Evolutionary conservation across 2,888 invertebrate genomes (phyloP).

Genomic region (Scaptomyza parva): DNA sequence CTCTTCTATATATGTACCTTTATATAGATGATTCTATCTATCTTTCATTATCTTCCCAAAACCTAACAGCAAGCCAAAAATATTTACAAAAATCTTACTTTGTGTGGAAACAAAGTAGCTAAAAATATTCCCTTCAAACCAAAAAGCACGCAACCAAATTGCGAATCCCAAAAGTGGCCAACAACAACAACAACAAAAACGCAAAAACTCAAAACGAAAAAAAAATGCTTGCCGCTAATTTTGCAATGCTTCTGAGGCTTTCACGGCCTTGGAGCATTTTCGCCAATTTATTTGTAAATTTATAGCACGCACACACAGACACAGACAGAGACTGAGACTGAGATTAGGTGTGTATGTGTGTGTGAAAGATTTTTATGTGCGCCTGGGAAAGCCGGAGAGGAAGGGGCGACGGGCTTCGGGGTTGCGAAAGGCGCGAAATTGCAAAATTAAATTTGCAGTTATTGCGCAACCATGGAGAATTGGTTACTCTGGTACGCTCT

Average conservation of each 20-base stretch:
- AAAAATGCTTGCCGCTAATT: constrained; percentile 47
- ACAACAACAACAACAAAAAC: constrained; percentile 4
- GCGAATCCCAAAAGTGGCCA: constrained; percentile 20
- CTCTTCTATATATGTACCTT: too few species aligned
- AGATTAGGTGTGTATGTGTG: constrained; percentile 52
- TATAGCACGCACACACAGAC: constrained; percentile 51
- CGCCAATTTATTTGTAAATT: constrained; percentile 69
- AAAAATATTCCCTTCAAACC: not conserved
- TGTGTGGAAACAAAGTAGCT: too few species aligned
- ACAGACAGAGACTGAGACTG: constrained; percentile 28
- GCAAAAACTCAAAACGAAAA: not conserved
- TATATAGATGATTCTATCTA: too few species aligned
- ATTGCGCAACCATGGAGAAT: constrained; percentile 81
- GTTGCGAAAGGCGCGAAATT: constrained; percentile 69
- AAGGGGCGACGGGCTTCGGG: not conserved
- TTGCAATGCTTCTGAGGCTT: constrained; percentile 51
- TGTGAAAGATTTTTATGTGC: constrained; percentile 50
- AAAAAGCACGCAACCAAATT: constrained; percentile 16
- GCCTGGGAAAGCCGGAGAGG: constrained; percentile 38
- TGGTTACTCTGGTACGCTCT: constrained; percentile 74
- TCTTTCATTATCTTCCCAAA: not conserved
- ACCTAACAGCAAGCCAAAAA: too few species aligned
- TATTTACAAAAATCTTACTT: too few species aligned
- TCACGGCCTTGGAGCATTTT: constrained; percentile 53
- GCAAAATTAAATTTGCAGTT: constrained; percentile 79